Conservation (phyloP, 2,113 vertebrate genomes). For the Collichthys lucidus region DNA sequence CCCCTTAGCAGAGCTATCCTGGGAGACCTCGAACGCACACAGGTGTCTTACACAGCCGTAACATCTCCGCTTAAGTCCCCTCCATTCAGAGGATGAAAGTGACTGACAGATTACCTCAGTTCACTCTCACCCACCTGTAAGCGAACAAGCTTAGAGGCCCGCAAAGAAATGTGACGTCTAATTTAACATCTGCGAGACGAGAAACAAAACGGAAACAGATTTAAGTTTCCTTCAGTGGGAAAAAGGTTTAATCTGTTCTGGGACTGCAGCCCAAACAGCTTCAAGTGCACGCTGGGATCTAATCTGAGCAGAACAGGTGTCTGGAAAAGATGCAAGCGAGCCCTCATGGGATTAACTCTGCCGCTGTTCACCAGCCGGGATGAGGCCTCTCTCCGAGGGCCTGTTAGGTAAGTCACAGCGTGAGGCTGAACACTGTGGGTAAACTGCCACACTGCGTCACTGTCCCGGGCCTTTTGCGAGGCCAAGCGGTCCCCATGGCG, state of each 20-base stretch:
- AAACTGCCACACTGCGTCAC: conserved; percentile 50
- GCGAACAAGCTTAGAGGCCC: conserved; percentile 20
- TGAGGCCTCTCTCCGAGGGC: conserved; percentile 27
- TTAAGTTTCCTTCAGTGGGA: background rate
- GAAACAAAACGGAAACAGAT: conserved; percentile 7
- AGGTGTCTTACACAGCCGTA: conserved; percentile 29
- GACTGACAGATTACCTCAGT: conserved; percentile 34
- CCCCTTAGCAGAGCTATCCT: conserved; percentile 81
- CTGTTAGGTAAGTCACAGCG: conserved; percentile 48
- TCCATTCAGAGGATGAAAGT: conserved; percentile 26
- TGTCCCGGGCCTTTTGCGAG: conserved; percentile 29
- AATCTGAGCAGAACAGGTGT: conserved; percentile 52
- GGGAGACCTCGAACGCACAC: conserved; percentile 56
- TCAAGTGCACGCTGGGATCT: conserved; percentile 23
- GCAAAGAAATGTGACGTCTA: background rate
- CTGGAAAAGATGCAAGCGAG: conserved; percentile 43
- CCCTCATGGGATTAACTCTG: conserved; percentile 45
- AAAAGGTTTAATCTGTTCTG: conserved; percentile 2
- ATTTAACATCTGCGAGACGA: background rate
- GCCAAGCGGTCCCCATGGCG: conserved; percentile 66
- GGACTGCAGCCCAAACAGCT: conserved; percentile 16
- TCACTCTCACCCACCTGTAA: conserved; percentile 25
- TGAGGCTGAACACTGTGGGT: conserved; percentile 55
- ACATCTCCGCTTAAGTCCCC: conserved; percentile 31
- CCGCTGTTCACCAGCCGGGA: conserved; percentile 18